Conservation (phyloP, 2,888 invertebrate genomes). For the Athripsodes cinereus region DNA sequence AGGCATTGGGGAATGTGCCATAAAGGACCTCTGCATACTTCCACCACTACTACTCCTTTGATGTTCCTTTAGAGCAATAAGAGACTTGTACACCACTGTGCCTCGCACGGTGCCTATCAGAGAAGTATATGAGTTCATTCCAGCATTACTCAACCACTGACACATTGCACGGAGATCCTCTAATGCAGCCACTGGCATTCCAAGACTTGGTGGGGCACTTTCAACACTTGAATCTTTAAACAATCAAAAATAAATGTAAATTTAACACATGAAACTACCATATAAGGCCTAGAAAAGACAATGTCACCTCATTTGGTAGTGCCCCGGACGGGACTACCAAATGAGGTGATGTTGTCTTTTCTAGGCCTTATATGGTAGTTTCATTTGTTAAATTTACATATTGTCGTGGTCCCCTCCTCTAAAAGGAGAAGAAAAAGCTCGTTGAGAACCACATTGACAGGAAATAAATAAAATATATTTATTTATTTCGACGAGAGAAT, state of each 20-base stretch:
- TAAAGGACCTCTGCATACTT: slow-evolving; percentile 25
- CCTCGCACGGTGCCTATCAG: slow-evolving; percentile 55
- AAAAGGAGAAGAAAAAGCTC: too few relatives aligned
- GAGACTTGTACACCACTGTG: slow-evolving; percentile 66
- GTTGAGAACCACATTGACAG: too few relatives aligned
- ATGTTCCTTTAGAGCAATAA: slow-evolving; percentile 73
- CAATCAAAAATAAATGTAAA: not conserved
- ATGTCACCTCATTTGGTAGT: too few relatives aligned
- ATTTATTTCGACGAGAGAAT: too few relatives aligned
- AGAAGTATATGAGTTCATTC: slow-evolving; percentile 36
- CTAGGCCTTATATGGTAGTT: too few relatives aligned
- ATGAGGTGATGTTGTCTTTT: too few relatives aligned
- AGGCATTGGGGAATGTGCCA: slow-evolving; percentile 29
- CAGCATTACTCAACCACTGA: slow-evolving; percentile 71
- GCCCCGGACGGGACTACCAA: too few relatives aligned
- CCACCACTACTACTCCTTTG: slow-evolving; percentile 55
- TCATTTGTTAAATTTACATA: too few relatives aligned
- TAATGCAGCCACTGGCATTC: slow-evolving; percentile 36
- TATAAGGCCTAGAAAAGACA: too few relatives aligned
- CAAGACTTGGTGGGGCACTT: slow-evolving; percentile 32
- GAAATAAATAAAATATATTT: too few relatives aligned
- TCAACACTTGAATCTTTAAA: slow-evolving; percentile 42
- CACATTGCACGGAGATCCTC: slow-evolving; percentile 73
- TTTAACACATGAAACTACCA: too few relatives aligned
- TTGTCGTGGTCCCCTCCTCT: too few relatives aligned